Evolutionary conservation across 2,888 invertebrate species (phyloP).

Genomic region (Bugula neritina): DNA sequence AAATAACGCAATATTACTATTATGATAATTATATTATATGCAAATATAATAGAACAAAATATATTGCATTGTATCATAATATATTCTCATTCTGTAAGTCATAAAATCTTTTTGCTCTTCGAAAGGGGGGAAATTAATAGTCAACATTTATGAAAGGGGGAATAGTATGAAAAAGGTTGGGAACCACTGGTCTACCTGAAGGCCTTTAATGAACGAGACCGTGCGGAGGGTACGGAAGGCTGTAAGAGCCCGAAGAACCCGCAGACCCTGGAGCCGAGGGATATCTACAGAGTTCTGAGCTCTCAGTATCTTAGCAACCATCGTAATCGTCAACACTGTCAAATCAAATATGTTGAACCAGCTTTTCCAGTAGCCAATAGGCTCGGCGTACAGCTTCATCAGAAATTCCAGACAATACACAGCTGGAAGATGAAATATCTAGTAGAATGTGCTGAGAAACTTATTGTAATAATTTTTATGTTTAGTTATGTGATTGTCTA

Average conservation of each 20-base stretch:
- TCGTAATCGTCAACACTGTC: constrained; percentile 30
- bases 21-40: too few relatives aligned
- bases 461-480: not conserved
- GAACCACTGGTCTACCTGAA: constrained; percentile 33
- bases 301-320: not conserved
- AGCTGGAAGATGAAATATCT: not conserved
- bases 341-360: constrained; percentile 36
- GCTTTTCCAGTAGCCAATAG: constrained; percentile 34
- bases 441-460: not conserved
- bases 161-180: too few relatives aligned
- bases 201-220: constrained; percentile 35
- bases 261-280: constrained; percentile 29
- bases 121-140: too few relatives aligned
- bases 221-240: constrained; percentile 35
- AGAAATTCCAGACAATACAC: constrained; percentile 36
- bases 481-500: not conserved
- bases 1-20: too few relatives aligned
- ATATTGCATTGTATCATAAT: too few relatives aligned
- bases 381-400: constrained; percentile 35
- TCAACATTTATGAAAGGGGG: too few relatives aligned
- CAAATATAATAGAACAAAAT: too few relatives aligned
- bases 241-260: constrained; percentile 32
- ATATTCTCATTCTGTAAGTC: too few relatives aligned
- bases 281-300: constrained; percentile 21
- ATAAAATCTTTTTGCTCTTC: too few relatives aligned